Evolutionary conservation across 2,113 vertebrate genomes (phyloP), one percentile per base, ranked within the genome.

Genomic region (Xiphorhynchus elegans): DNA sequence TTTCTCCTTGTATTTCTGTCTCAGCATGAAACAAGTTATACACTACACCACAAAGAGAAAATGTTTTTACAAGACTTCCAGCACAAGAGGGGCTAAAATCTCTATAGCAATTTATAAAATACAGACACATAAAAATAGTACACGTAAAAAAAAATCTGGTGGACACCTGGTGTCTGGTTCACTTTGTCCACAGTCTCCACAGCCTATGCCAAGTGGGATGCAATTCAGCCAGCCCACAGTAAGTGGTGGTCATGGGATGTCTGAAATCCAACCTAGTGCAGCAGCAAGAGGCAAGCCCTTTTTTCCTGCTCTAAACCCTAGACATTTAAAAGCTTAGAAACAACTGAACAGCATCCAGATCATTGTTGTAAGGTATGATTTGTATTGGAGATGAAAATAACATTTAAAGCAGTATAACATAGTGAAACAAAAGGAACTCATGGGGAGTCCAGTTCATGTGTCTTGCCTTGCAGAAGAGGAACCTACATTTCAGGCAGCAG

Each of bases 321-420:
- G 58, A 58, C 2, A 7, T 29, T 68, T 67, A n/a, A 60, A 46
- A 60, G 12, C 33, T 24, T 14, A 39, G 28, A n/a, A 75, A 60
- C 8, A 29, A 26, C 6, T 11, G 3, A 56, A 20, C 1, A 33
- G 7, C 1, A 3, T 35, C 26, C 8, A 29, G 17, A 15, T 58
- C 6, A 23, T 35, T n/a, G 3, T 31, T 58, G 62, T 35, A 58
- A 83, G 20, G 7, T 53, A 35, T 25, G 4, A 31, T 70, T 78
- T 62, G 4, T 60, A 33, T 10, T 6, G 4, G 23, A 17, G 12
- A 49, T 44, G 60, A 53, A 84, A 92, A 75, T 46, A 67, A 28
- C 2, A 25, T 21, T 87, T 90, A 49, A 87, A 76, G 7, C 12
- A 40, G 10, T 13, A 28, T 53, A 23, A 33, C 7, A 40, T 7